These are phyloP conservation scores for Galerucella nymphaeae DNA, from an alignment of 2,888 invertebrate genomes.

Conservation along the genomic window DNA sequence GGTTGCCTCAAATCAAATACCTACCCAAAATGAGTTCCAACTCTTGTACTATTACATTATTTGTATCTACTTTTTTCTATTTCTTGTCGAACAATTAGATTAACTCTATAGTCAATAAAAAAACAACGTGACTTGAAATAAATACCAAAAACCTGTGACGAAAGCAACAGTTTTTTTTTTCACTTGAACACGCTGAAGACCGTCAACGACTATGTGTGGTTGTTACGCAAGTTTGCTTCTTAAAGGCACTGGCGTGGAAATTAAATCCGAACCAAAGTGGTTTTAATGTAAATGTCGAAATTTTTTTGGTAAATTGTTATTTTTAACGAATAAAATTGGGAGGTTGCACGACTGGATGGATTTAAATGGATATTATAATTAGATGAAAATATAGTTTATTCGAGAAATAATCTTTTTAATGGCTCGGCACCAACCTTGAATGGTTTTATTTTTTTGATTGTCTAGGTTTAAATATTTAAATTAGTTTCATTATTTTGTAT, in stretches of 20 bases:
- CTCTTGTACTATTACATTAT: not conserved
- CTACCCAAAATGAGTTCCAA: not conserved
- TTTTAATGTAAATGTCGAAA: not conserved
- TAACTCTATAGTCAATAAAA: not conserved
- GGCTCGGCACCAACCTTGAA: too few relatives aligned
- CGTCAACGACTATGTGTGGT: not conserved
- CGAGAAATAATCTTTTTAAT: not conserved
- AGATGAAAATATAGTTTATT: not conserved
- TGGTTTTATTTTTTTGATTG: too few relatives aligned
- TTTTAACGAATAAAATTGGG: not conserved
- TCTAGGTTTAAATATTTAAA: too few relatives aligned
- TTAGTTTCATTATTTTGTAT: too few relatives aligned
- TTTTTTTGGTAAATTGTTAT: too few relatives aligned
- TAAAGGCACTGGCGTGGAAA: not conserved
- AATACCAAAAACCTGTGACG: not conserved
- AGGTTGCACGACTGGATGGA: not conserved
- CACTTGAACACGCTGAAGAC: not conserved
- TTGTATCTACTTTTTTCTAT: not conserved
- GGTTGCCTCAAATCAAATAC: too few relatives aligned
- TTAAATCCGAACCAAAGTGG: not conserved
- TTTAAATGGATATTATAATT: not conserved
- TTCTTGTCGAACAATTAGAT: constrained; percentile 6
- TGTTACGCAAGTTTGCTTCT: not conserved
- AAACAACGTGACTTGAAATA: constrained; percentile 6
- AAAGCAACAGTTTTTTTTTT: not conserved